A percentile compares a stretch with the other conserved stretches of the same genome.
Evolutionary conservation across 1,140 invertebrate genomes (phyloP).

Genomic region (Eupristina koningsbergeri): DNA sequence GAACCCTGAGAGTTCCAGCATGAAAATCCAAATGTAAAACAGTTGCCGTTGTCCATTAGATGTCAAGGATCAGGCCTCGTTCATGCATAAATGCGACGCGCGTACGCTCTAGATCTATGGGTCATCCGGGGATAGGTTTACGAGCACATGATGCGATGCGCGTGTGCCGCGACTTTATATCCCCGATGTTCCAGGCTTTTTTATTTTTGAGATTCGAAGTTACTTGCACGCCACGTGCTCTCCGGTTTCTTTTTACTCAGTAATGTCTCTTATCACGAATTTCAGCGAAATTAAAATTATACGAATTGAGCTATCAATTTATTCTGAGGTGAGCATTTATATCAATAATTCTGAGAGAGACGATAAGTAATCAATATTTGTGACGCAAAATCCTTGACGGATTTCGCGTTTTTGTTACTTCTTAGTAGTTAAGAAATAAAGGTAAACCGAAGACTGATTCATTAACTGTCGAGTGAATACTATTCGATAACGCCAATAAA

Average conservation of each 20-base stretch:
- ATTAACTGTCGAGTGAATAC: too few relatives aligned
- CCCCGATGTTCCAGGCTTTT: constrained; percentile 22
- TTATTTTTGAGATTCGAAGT: constrained; percentile 11
- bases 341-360: neutral
- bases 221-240: constrained; percentile 20
- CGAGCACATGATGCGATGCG: constrained; percentile 37
- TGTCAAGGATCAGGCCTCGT: neutral
- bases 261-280: neutral
- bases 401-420: too few relatives aligned
- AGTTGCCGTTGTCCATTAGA: neutral
- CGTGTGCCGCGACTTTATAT: constrained; percentile 1
- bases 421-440: too few relatives aligned
- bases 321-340: neutral
- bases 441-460: too few relatives aligned
- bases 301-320: constrained; percentile 23
- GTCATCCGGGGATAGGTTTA: constrained; percentile 29
- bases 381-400: too few relatives aligned
- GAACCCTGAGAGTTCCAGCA: too few relatives aligned
- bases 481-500: too few relatives aligned
- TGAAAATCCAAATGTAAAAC: constrained; percentile 5
- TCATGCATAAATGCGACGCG: constrained; percentile 28
- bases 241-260: neutral
- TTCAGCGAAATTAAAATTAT: constrained; percentile 12
- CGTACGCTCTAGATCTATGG: neutral
- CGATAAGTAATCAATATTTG: neutral